Conservation (phyloP, 2,888 invertebrate genomes). For the Euspilapteryx auroguttella region DNA sequence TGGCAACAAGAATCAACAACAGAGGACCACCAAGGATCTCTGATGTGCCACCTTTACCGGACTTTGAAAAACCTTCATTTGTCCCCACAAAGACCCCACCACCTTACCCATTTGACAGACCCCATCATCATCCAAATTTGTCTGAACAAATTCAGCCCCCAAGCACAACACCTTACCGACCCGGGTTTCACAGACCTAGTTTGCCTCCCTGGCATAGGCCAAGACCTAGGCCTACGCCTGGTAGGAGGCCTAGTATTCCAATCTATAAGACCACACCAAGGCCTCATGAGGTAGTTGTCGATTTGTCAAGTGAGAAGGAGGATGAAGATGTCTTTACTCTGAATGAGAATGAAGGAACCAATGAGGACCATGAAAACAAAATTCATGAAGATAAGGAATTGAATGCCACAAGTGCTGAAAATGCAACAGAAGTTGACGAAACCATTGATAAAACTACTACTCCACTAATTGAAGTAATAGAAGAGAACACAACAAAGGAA, state of each 20-base stretch:
- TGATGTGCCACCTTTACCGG: constrained; percentile 72
- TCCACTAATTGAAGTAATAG: constrained; percentile 17
- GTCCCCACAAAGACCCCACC: constrained; percentile 59
- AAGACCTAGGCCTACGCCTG: constrained; percentile 55
- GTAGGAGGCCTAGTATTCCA: constrained; percentile 56
- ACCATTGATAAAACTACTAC: constrained; percentile 8
- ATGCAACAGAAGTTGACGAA: constrained; percentile 21
- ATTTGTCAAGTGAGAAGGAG: constrained; percentile 14
- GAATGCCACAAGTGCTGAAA: constrained; percentile 19
- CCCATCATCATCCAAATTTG: constrained; percentile 67
- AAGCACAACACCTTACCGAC: constrained; percentile 47
- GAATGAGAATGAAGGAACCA: constrained; percentile 41
- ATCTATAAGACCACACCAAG: constrained; percentile 65
- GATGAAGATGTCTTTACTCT: constrained; percentile 18
- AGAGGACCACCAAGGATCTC: constrained; percentile 86
- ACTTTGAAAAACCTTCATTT: constrained; percentile 60
- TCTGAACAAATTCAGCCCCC: constrained; percentile 76
- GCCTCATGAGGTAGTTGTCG: constrained; percentile 27
- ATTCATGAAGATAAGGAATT: constrained; percentile 13
- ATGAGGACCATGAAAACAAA: constrained; percentile 25
- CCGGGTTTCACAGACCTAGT: constrained; percentile 60
- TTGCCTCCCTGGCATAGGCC: constrained; percentile 70
- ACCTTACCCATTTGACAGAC: constrained; percentile 78
- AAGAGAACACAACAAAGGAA: constrained; percentile 14
- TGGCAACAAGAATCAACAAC: constrained; percentile 82